These are phyloP conservation scores for Panopea generosa DNA, from an alignment of 2,888 invertebrate genomes.

Conservation along the genomic window DNA sequence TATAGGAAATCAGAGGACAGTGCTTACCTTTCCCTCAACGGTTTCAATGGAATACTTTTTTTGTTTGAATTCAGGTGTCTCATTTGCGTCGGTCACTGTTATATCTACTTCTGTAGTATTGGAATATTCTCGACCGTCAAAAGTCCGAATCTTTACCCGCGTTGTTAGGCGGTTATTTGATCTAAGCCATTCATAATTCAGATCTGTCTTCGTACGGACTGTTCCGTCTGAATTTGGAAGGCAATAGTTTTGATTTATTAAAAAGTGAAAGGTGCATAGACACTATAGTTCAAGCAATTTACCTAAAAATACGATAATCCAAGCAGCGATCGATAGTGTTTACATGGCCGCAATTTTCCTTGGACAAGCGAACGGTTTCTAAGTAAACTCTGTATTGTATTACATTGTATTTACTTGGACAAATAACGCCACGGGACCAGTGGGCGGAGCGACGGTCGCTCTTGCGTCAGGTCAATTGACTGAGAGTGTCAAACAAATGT, in stretches of 20 bases:
- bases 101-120: conserved; percentile 23
- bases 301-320: too few relatives aligned
- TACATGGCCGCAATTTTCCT: too few relatives aligned
- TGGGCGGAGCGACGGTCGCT: too few relatives aligned
- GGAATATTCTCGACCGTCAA: conserved; percentile 50
- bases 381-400: too few relatives aligned
- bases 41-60: conserved; percentile 42
- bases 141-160: conserved; percentile 27
- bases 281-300: not conserved
- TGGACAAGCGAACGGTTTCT: too few relatives aligned
- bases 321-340: too few relatives aligned
- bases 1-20: too few relatives aligned
- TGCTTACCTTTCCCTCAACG: conserved; percentile 41
- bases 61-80: conserved; percentile 39
- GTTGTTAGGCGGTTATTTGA: conserved; percentile 25
- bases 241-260: not conserved
- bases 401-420: too few relatives aligned
- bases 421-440: too few relatives aligned
- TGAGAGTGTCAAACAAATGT: too few relatives aligned
- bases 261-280: not conserved
- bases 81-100: conserved; percentile 41
- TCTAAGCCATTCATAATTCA: conserved; percentile 54
- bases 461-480: too few relatives aligned
- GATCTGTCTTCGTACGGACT: conserved; percentile 37
- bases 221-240: conserved; percentile 40